Conservation (phyloP, 2,113 vertebrate species). For the Ceratotherium simum region DNA sequence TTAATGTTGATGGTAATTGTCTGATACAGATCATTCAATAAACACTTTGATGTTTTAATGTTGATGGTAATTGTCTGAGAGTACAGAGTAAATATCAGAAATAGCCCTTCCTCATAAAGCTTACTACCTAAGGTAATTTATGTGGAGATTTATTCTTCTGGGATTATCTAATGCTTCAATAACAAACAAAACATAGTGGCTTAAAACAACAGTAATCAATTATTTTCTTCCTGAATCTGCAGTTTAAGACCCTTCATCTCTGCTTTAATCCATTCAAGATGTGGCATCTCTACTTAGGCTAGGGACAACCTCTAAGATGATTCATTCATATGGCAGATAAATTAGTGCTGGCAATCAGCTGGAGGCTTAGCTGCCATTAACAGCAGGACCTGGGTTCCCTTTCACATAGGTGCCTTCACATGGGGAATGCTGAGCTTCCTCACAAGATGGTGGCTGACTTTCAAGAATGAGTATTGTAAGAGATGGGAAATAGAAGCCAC, state of each 20-base stretch:
- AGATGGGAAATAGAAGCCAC: background rate
- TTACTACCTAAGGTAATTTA: background rate
- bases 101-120: background rate
- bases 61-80: background rate
- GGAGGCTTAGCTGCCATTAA: rapidly evolving
- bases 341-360: background rate
- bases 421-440: background rate
- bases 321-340: background rate
- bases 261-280: background rate
- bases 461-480: background rate
- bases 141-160: background rate
- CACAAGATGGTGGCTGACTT: background rate
- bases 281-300: background rate
- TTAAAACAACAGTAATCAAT: background rate
- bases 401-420: rapidly evolving
- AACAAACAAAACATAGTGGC: background rate
- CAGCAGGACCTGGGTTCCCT: background rate
- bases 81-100: background rate
- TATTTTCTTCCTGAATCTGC: background rate
- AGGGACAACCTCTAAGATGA: background rate
- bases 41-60: background rate
- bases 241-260: background rate
- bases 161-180: background rate
- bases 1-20: no score
- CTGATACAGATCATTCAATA: background rate